These are phyloP conservation scores for Bettongia penicillata DNA, from an alignment of 2,113 vertebrate genomes.

Conservation along the genomic window DNA sequence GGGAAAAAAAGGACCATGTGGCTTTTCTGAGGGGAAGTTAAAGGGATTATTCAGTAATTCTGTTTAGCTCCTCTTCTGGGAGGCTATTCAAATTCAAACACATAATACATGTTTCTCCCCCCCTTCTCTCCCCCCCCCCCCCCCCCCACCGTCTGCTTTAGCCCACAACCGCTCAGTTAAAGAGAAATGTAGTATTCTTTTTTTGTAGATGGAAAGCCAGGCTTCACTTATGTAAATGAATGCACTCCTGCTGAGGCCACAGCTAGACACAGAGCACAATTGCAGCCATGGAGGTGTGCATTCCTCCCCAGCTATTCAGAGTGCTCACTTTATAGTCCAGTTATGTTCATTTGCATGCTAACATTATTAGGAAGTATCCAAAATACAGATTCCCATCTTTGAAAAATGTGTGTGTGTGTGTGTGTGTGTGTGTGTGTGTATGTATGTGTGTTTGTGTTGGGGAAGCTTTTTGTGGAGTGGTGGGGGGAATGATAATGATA, in stretches of 20 bases:
- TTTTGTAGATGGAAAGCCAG: slow-evolving; percentile 17
- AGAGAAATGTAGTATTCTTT: slow-evolving; percentile 24
- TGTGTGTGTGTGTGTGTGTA: too few relatives aligned
- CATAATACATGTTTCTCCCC: slow-evolving; percentile 49
- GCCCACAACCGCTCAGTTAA: slow-evolving; percentile 30
- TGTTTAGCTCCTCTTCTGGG: not conserved
- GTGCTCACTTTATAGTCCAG: slow-evolving; percentile 57
- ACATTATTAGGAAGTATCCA: slow-evolving; percentile 56
- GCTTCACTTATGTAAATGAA: slow-evolving; percentile 54
- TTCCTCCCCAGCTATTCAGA: slow-evolving; percentile 49
- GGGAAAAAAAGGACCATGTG: slow-evolving; percentile 2
- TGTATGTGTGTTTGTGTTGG: too few relatives aligned
- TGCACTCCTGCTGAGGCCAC: not conserved
- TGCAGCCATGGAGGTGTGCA: slow-evolving; percentile 56
- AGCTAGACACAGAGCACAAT: slow-evolving; percentile 63
- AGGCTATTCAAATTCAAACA: slow-evolving; percentile 50
- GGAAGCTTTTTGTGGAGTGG: not conserved
- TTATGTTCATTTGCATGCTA: slow-evolving; percentile 74
- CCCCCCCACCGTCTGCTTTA: too few relatives aligned
- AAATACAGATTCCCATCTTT: slow-evolving; percentile 64
- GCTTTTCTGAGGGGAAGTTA: slow-evolving; percentile 24
- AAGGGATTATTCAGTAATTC: slow-evolving; percentile 47
- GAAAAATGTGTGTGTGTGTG: slow-evolving; percentile 22
- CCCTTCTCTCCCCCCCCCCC: too few relatives aligned
- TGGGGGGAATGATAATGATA: slow-evolving; percentile 11